These are phyloP conservation scores for Aphis craccivora DNA, from an alignment of 1,140 invertebrate genomes.

Conservation along the genomic window DNA sequence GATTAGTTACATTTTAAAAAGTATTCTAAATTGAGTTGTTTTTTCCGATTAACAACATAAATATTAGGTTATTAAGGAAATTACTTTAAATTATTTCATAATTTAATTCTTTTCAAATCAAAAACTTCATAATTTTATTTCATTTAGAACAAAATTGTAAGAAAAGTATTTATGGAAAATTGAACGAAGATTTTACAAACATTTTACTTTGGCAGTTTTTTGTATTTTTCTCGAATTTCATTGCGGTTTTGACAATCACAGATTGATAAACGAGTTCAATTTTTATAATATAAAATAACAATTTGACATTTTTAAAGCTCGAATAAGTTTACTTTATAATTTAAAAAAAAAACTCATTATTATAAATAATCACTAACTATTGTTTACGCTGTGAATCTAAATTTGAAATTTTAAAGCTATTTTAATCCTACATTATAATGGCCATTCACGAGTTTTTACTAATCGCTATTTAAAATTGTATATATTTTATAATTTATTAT, in stretches of 20 bases:
- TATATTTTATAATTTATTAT: neutral
- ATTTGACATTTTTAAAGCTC: neutral
- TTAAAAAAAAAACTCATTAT: neutral
- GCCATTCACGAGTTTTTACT: neutral
- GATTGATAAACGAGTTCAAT: neutral
- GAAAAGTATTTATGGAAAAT: neutral
- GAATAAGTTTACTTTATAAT: neutral
- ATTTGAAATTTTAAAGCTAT: neutral
- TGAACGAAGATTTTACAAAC: neutral
- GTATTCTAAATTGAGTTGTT: neutral
- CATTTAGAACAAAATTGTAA: neutral
- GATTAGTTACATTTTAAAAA: neutral
- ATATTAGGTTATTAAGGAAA: neutral
- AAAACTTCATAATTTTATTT: neutral
- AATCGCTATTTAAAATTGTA: neutral
- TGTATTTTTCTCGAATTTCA: too few relatives aligned
- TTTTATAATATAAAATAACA: conserved; percentile 3
- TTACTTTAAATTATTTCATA: neutral
- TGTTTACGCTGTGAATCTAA: neutral
- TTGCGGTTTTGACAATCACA: neutral
- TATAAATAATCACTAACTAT: neutral
- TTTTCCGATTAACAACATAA: neutral
- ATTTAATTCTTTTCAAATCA: neutral
- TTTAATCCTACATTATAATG: neutral
- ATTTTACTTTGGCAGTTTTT: conserved; percentile 18